Evolutionary conservation across 1,140 invertebrate genomes (phyloP).

Genomic region (Carposina sasakii): DNA sequence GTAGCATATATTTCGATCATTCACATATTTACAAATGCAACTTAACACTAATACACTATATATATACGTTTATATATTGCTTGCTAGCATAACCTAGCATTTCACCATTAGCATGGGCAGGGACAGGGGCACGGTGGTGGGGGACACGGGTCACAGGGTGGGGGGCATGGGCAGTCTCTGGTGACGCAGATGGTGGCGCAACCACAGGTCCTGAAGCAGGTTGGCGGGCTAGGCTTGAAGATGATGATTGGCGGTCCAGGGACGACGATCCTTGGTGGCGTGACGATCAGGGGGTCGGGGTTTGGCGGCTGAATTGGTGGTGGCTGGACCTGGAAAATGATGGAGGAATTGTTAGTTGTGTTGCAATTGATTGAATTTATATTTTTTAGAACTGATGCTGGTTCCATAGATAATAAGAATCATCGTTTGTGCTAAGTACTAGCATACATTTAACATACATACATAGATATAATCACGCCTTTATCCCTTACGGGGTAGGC

Average conservation of each 20-base stretch:
- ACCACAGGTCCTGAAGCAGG: slow-evolving; percentile 32
- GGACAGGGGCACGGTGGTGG: slow-evolving; percentile 15
- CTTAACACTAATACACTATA: slow-evolving; percentile 28
- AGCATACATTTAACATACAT: no score
- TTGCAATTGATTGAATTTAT: no score
- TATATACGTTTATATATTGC: slow-evolving; percentile 19
- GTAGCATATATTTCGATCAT: slow-evolving; percentile 36
- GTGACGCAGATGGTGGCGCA: slow-evolving; percentile 17
- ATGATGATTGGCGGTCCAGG: slow-evolving; percentile 39
- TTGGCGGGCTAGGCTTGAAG: slow-evolving; percentile 40
- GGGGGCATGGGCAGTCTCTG: not conserved
- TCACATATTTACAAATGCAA: slow-evolving; percentile 39
- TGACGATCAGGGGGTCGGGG: slow-evolving; percentile 32
- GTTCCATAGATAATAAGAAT: no score
- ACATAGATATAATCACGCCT: no score
- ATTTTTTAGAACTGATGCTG: no score
- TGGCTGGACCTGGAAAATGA: slow-evolving; percentile 39
- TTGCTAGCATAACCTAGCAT: no score
- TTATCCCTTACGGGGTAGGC: no score
- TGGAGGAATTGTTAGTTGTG: not conserved
- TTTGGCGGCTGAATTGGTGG: slow-evolving; percentile 27
- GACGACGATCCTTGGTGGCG: slow-evolving; percentile 39
- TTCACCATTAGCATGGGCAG: slow-evolving; percentile 5
- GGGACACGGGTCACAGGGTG: slow-evolving; percentile 6
- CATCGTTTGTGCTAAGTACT: no score